phyloP scores from a whole-genome alignment of 2,113 vertebrate species.

The Tiliqua scincoides region DNA sequence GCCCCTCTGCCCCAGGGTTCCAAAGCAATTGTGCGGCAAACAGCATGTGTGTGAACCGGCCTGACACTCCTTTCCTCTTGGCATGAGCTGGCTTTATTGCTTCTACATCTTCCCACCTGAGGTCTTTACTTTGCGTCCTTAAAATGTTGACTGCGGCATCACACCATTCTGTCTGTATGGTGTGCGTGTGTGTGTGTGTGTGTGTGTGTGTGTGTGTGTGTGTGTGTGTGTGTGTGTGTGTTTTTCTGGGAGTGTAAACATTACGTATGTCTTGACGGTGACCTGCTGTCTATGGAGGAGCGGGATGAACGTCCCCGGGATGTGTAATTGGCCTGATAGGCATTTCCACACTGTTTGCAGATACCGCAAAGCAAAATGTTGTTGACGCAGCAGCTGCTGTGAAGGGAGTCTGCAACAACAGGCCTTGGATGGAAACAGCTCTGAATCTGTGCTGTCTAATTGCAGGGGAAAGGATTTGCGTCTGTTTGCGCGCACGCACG shows the following conservation, averaged over 20 bases:
- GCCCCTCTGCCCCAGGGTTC: neutral
- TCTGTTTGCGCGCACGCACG: neutral
- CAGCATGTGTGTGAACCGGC: neutral
- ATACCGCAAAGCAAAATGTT: slow-evolving; percentile 54
- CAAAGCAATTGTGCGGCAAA: neutral
- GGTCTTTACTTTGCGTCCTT: slow-evolving; percentile 21
- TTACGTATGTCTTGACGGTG: slow-evolving; percentile 4
- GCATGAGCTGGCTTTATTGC: slow-evolving; percentile 34
- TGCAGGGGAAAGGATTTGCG: slow-evolving; percentile 39
- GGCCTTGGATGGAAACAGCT: slow-evolving; percentile 34
- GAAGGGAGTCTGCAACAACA: slow-evolving; percentile 26
- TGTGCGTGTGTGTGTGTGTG: too few species aligned
- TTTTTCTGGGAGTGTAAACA: neutral
- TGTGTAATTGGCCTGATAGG: slow-evolving; percentile 51
- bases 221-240: neutral
- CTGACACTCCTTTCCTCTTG: slow-evolving; percentile 32
- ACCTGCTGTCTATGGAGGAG: slow-evolving; percentile 46
- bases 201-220: too few species aligned
- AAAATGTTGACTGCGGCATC: slow-evolving; percentile 12
- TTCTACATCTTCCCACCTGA: slow-evolving; percentile 12
- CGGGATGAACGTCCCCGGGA: slow-evolving; percentile 30
- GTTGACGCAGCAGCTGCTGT: slow-evolving; percentile 17
- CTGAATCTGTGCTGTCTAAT: slow-evolving; percentile 35
- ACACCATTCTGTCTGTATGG: accelerated
- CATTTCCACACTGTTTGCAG: slow-evolving; percentile 46